phyloP scores from a whole-genome alignment of 2,113 vertebrate species.

The Dunckerocampus dactyliophorus region DNA sequence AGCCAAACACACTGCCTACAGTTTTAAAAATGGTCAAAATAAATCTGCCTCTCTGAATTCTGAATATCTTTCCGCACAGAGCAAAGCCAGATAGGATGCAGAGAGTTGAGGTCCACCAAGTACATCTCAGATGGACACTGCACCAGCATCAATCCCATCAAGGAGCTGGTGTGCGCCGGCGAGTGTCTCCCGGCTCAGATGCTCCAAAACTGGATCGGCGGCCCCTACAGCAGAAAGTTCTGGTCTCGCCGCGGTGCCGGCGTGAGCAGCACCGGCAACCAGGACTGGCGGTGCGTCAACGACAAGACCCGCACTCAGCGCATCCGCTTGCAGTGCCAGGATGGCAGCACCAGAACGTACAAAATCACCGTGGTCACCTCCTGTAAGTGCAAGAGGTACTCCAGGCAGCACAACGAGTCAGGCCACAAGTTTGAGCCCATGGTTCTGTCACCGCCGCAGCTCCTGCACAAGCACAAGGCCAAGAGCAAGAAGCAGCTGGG shows the following conservation, averaged over 20 bases:
- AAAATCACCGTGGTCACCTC: slow-evolving; percentile 90
- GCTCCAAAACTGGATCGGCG: slow-evolving; percentile 93
- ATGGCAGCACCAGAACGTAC: slow-evolving; percentile 90
- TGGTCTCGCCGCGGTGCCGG: slow-evolving; percentile 81
- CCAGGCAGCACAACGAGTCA: slow-evolving; percentile 88
- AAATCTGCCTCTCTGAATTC: too few relatives aligned
- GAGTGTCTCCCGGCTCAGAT: slow-evolving; percentile 88
- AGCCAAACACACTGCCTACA: too few relatives aligned
- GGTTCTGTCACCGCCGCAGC: not conserved
- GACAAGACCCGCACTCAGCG: slow-evolving; percentile 88
- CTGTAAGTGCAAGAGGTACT: slow-evolving; percentile 92
- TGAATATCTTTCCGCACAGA: slow-evolving; percentile 49
- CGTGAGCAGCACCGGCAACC: slow-evolving; percentile 52
- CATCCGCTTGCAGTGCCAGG: slow-evolving; percentile 87
- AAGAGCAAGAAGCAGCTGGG: slow-evolving; percentile 3
- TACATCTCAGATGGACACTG: slow-evolving; percentile 96
- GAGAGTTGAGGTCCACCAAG: slow-evolving; percentile 90
- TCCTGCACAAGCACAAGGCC: not conserved
- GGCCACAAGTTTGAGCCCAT: slow-evolving; percentile 61
- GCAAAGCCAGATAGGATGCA: slow-evolving; percentile 85
- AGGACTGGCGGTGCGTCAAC: slow-evolving; percentile 93
- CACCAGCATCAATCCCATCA: slow-evolving; percentile 87
- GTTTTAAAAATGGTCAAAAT: too few relatives aligned
- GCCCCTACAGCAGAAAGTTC: not conserved
- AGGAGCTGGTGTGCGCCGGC: slow-evolving; percentile 93